Evolutionary conservation across 2,797 vertebrate species (phyloP), one percentile per base, ranked within the genome.

Genomic region (Myripristis jacobus): DNA sequence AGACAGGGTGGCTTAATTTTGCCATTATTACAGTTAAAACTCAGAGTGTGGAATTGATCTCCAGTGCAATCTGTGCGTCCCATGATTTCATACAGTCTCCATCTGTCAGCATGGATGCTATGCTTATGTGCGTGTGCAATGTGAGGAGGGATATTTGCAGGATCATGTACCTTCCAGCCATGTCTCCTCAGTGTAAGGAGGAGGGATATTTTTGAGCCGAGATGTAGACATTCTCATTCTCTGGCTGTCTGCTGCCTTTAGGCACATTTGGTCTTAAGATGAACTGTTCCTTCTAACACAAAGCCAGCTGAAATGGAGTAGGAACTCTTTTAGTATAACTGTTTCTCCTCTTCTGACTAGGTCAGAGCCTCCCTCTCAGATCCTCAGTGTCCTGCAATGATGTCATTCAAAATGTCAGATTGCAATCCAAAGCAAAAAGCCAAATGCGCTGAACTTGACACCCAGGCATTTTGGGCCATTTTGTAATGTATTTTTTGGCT

Each of bases 271-370:
- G 54, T 73, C 66, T 81, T 58, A 64, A 73, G 10, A 79, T 65
- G 62, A 77, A 59, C 62, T 66, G 22, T 72, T 82, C 75, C 53
- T 68, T 66, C 60, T 44, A 80, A 64, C 44, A 58, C 44, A 80
- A 83, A 70, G 50, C 73, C 50, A 80, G 53, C 75, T 82, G 78
- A 73, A 70, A 73, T 50, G 13, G 22, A 44, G 54, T 13, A 13
- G 25, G 34, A 31, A 4, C 36, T 83, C 47, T 64, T 61, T 47
- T 53, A 89, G 89, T 90, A 85, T 84, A 93, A 88, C 90, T 88
- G 91, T 92, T 90, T 92, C 90, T 93, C 90, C 85, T 87, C 85
- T 89, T 75, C 61, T 81, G 61, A 94, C 91, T 93, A 92, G 92
- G 87, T 43, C 72, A 48, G 70, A 73, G 22, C 19, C 22, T 59